phyloP scores from a whole-genome alignment of 2,797 vertebrate genomes.

The Fringilla coelebs region DNA sequence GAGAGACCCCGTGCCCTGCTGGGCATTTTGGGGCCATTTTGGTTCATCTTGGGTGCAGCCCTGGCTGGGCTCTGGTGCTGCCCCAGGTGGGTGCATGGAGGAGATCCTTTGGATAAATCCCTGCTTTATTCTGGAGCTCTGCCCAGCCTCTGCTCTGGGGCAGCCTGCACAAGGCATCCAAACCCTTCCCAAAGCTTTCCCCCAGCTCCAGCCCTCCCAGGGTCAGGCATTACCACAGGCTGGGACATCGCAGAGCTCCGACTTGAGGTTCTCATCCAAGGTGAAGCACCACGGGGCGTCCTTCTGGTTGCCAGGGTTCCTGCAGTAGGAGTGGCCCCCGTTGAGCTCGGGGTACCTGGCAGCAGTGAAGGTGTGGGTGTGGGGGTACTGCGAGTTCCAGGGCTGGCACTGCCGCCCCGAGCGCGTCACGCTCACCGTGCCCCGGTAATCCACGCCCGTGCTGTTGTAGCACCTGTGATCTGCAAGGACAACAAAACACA shows the following conservation, averaged over 20 bases:
- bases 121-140: no score
- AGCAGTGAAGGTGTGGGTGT: constrained; percentile 91
- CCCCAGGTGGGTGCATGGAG: no score
- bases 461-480: constrained; percentile 96
- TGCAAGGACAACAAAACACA: not conserved
- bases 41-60: no score
- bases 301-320: constrained; percentile 93
- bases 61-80: no score
- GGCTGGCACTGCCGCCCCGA: constrained; percentile 97
- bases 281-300: constrained; percentile 98
- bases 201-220: accelerated
- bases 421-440: constrained; percentile 89
- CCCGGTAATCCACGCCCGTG: constrained; percentile 91
- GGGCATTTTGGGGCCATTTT: no score
- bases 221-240: constrained; percentile 83
- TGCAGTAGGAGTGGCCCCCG: constrained; percentile 96
- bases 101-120: no score
- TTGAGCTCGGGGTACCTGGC: constrained; percentile 90
- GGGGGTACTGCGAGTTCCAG: constrained; percentile 97
- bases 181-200: not conserved
- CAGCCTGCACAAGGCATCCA: not conserved
- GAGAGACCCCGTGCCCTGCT: no score
- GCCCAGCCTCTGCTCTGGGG: no score
- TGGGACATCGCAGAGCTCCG: constrained; percentile 92
- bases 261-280: constrained; percentile 89